These are phyloP conservation scores for Chrysolina oricalcia DNA, from an alignment of 2,888 invertebrate genomes.

Conservation along the genomic window DNA sequence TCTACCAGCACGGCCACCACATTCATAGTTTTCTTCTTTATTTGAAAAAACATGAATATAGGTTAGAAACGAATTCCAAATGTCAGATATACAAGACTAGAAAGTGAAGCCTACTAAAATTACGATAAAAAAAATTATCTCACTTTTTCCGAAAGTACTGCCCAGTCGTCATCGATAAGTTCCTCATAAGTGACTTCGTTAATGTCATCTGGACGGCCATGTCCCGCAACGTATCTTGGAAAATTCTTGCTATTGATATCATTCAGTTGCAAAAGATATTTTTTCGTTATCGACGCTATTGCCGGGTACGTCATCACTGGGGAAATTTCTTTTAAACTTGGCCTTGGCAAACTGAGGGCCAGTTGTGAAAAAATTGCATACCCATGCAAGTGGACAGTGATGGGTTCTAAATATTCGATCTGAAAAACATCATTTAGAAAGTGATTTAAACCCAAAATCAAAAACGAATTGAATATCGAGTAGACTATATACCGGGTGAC, in stretches of 20 bases:
- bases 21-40: too few species aligned
- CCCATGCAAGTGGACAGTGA: constrained; percentile 74
- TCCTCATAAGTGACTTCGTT: constrained; percentile 10
- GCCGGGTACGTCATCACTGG: constrained; percentile 53
- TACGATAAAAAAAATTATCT: neutral
- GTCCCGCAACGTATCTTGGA: constrained; percentile 27
- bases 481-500: too few species aligned
- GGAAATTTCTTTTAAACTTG: constrained; percentile 65
- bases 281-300: constrained; percentile 49
- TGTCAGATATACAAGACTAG: too few species aligned
- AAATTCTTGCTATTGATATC: constrained; percentile 28
- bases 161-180: constrained; percentile 54
- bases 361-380: constrained; percentile 77
- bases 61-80: too few species aligned
- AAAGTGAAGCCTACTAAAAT: too few species aligned
- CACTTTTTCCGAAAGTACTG: constrained; percentile 49
- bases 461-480: too few species aligned
- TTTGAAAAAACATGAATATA: too few species aligned
- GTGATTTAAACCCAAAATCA: too few species aligned
- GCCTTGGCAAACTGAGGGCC: constrained; percentile 73
- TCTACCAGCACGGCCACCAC: too few species aligned
- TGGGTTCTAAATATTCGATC: constrained; percentile 75
- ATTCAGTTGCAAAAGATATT: constrained; percentile 44
- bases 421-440: constrained; percentile 64
- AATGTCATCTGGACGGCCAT: constrained; percentile 40